A percentile compares a stretch with the other conserved stretches of the same genome.
phyloP scores from a whole-genome alignment of 2,113 vertebrate species.

The Catharus minimus region DNA sequence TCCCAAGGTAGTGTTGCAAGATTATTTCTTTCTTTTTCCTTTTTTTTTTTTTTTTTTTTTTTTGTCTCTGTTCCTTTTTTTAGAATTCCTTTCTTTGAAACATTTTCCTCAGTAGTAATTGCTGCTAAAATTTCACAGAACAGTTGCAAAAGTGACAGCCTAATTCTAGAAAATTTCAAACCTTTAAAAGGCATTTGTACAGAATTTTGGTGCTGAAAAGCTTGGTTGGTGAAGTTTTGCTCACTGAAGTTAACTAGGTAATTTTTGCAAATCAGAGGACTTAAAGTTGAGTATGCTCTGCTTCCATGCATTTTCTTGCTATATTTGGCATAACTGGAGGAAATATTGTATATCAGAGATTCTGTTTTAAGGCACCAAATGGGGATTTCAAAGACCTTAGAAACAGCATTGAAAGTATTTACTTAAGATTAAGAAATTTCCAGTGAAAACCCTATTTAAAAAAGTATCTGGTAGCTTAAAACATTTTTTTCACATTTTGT shows the following conservation, averaged over 20 bases:
- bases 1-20: background rate
- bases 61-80: background rate
- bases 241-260: constrained; percentile 24
- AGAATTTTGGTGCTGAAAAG: constrained; percentile 41
- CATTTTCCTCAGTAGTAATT: constrained; percentile 48
- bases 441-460: constrained; percentile 51
- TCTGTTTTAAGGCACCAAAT: constrained; percentile 67
- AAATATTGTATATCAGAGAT: constrained; percentile 51
- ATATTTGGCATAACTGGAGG: constrained; percentile 39
- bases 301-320: constrained; percentile 35
- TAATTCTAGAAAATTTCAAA: constrained; percentile 67
- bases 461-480: constrained; percentile 42
- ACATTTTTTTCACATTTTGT: constrained; percentile 38
- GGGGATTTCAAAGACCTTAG: constrained; percentile 68
- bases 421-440: constrained; percentile 69
- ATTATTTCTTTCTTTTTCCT: constrained; percentile 2
- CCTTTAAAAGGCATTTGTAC: constrained; percentile 42
- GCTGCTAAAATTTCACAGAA: constrained; percentile 58
- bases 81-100: constrained; percentile 44
- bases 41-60: background rate
- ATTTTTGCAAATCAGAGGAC: constrained; percentile 27
- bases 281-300: background rate
- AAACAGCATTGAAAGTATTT: constrained; percentile 25
- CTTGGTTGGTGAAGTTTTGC: constrained; percentile 18
- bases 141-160: constrained; percentile 58